A percentile compares a stretch with the other conserved stretches of the same genome.
Conservation (phyloP, 2,888 invertebrate genomes). For the Dasysyrphus tricinctus region DNA sequence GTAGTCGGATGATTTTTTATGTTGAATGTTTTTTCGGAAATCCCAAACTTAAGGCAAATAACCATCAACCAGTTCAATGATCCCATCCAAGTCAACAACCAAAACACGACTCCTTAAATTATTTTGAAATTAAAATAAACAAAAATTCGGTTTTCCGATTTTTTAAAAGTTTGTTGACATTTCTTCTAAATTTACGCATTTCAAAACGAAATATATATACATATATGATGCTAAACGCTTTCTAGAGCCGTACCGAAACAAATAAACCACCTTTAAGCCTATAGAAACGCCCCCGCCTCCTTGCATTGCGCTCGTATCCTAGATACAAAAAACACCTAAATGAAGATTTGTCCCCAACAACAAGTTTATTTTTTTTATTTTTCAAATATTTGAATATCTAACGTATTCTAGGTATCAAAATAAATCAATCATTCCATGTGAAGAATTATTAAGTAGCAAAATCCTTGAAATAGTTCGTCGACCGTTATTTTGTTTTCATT, state of each 20-base stretch:
- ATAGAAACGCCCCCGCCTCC: background rate
- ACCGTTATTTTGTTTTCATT: slow-evolving; percentile 58
- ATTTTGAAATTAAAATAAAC: slow-evolving; percentile 47
- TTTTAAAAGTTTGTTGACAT: slow-evolving; percentile 62
- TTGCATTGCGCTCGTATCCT: background rate
- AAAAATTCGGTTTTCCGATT: slow-evolving; percentile 25
- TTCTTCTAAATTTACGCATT: slow-evolving; percentile 32
- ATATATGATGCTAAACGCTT: too few species aligned
- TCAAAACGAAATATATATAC: background rate
- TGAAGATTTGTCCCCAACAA: background rate
- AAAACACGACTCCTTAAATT: slow-evolving; percentile 10
- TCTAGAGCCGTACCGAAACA: background rate
- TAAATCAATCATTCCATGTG: slow-evolving; percentile 3
- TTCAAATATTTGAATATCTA: slow-evolving; percentile 66
- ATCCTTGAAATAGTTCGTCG: slow-evolving; percentile 73
- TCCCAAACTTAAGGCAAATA: slow-evolving; percentile 32
- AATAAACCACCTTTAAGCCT: background rate
- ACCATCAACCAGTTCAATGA: slow-evolving; percentile 58
- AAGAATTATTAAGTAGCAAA: slow-evolving; percentile 21
- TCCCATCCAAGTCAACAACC: background rate
- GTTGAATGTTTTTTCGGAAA: background rate
- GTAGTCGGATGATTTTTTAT: background rate
- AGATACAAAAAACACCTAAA: background rate
- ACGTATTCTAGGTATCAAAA: slow-evolving; percentile 37
- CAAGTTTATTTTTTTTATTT: slow-evolving; percentile 3